phyloP scores from a whole-genome alignment of 2,113 vertebrate species.

The Callaeas wilsoni region DNA sequence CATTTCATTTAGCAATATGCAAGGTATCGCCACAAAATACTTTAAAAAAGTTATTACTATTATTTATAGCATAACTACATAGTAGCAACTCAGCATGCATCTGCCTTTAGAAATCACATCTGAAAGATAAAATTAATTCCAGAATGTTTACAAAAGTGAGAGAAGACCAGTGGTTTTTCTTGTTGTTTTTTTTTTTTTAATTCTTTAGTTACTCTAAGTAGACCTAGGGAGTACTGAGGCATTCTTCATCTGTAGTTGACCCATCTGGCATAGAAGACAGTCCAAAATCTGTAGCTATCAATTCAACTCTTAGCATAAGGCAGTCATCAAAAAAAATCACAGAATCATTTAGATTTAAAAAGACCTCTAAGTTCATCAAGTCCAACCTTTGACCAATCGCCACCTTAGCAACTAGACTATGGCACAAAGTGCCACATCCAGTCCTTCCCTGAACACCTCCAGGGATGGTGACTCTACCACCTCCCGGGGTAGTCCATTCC shows the following conservation, averaged over 20 bases:
- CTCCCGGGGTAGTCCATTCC: background rate
- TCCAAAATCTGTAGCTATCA: background rate
- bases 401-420: background rate
- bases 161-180: background rate
- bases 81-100: background rate
- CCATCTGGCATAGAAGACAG: background rate
- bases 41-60: background rate
- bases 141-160: background rate
- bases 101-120: background rate
- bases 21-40: background rate
- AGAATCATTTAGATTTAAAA: background rate
- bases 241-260: background rate
- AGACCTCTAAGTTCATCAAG: background rate
- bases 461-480: background rate
- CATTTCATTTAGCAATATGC: background rate
- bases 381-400: background rate
- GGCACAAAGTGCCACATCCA: background rate
- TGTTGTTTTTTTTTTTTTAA: rapidly evolving
- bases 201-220: background rate
- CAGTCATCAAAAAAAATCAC: background rate
- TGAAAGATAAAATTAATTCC: background rate
- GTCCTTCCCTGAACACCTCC: background rate
- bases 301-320: background rate
- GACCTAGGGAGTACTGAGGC: background rate
- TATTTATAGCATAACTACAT: background rate